These are phyloP conservation scores for Odontophorus gujanensis DNA, from an alignment of 2,113 vertebrate genomes.

Conservation along the genomic window DNA sequence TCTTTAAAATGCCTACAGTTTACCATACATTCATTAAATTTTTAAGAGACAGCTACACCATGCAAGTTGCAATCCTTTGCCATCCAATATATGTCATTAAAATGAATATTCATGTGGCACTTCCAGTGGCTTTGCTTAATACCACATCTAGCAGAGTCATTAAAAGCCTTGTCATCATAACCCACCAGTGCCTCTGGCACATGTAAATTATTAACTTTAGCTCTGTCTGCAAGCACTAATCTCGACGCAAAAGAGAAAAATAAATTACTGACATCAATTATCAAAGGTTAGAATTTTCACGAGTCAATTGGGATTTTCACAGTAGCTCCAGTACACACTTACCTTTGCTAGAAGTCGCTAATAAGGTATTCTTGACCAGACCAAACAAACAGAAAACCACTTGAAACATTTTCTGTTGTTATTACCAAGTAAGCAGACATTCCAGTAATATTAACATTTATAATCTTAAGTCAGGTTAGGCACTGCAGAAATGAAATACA, in stretches of 20 bases:
- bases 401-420: background rate
- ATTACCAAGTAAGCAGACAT: background rate
- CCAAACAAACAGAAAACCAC: conserved; percentile 20
- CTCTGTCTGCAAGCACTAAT: conserved; percentile 35
- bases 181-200: conserved; percentile 5
- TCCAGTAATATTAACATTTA: background rate
- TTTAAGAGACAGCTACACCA: conserved; percentile 29
- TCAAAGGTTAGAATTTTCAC: conserved; percentile 48
- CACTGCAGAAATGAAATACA: background rate
- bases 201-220: conserved; percentile 55
- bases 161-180: conserved; percentile 61
- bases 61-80: conserved; percentile 52
- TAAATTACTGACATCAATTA: conserved; percentile 56
- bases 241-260: conserved; percentile 49
- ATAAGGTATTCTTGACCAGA: background rate
- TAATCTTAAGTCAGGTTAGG: background rate
- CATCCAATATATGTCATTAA: conserved; percentile 18
- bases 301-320: conserved; percentile 25
- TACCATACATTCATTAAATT: conserved; percentile 40
- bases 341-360: background rate
- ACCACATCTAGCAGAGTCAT: conserved; percentile 52
- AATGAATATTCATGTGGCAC: conserved; percentile 69
- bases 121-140: conserved; percentile 26
- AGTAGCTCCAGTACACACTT: background rate
- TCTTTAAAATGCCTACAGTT: conserved; percentile 30